Conservation (phyloP, 1,140 invertebrate species). For the Vollenhovia emeryi region DNA sequence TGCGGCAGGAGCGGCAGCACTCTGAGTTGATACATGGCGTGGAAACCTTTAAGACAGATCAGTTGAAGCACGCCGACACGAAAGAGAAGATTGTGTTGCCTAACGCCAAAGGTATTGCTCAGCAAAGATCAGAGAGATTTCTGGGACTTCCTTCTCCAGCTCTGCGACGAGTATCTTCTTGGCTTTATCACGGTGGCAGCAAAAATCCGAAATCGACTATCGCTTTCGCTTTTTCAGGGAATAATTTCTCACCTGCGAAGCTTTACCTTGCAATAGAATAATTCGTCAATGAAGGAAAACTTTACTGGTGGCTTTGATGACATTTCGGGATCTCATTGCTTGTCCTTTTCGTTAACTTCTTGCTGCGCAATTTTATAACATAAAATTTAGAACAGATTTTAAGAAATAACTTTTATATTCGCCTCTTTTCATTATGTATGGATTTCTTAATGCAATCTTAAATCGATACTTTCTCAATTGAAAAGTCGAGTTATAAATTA, state of each 20-base stretch:
- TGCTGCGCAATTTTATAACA: not conserved
- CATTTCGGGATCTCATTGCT: not conserved
- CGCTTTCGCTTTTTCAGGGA: not conserved
- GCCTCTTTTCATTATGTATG: conserved; percentile 8
- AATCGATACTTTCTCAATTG: not conserved
- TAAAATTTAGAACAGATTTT: conserved; percentile 9
- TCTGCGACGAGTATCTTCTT: not conserved
- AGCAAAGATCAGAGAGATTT: not conserved
- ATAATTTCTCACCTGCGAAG: not conserved
- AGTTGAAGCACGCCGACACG: conserved; percentile 91
- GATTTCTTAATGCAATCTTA: conserved; percentile 1
- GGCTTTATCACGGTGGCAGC: not conserved
- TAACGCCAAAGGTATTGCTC: conserved; percentile 90
- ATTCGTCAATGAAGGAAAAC: not conserved
- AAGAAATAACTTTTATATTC: not conserved
- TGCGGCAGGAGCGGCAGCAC: conserved; percentile 91
- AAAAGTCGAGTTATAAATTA: conserved; percentile 6
- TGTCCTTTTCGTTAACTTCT: not conserved
- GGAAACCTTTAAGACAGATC: conserved; percentile 89
- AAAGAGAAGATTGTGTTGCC: conserved; percentile 93
- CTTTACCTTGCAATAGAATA: conserved; percentile 17
- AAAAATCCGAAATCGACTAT: not conserved
- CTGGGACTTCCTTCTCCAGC: not conserved
- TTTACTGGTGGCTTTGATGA: conserved; percentile 1
- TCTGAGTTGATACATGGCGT: conserved; percentile 90